These are phyloP conservation scores for Trichogramma evanescens DNA, from an alignment of 2,888 invertebrate genomes.

Conservation along the genomic window DNA sequence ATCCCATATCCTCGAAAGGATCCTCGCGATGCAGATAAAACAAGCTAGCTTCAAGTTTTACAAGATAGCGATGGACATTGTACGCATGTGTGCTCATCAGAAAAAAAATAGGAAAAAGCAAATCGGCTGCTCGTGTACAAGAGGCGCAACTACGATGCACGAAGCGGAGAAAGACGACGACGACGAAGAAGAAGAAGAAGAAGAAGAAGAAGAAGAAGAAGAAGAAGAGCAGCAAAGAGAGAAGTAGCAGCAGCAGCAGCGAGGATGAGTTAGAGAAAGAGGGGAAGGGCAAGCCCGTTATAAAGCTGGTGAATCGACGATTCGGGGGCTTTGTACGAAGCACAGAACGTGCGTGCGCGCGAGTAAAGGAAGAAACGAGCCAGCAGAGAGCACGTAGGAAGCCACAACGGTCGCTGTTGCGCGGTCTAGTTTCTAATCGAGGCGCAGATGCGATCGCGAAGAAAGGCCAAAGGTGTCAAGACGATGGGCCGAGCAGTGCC, in stretches of 20 bases:
- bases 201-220: constrained; percentile 20
- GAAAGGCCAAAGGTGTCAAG: too few relatives aligned
- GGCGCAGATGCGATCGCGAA: too few relatives aligned
- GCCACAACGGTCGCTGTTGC: too few relatives aligned
- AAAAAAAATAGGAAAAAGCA: too few relatives aligned
- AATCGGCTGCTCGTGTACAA: neutral
- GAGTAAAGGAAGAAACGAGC: neutral
- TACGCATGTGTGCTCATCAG: too few relatives aligned
- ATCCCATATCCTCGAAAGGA: too few relatives aligned
- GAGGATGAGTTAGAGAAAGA: neutral
- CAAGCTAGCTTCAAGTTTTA: too few relatives aligned
- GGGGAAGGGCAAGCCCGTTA: constrained; percentile 53
- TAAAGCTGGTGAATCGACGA: constrained; percentile 51
- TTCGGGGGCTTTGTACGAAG: constrained; percentile 49
- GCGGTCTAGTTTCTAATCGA: too few relatives aligned
- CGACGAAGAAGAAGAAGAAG: constrained; percentile 1
- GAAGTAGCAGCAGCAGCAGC: neutral
- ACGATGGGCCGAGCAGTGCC: too few relatives aligned
- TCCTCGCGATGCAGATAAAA: too few relatives aligned
- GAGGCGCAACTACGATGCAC: neutral
- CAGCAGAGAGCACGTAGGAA: too few relatives aligned
- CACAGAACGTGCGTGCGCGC: constrained; percentile 34
- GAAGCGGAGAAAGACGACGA: neutral
- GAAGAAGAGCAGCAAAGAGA: neutral
- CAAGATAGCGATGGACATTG: too few relatives aligned